Evolutionary conservation across 1,140 invertebrate genomes (phyloP), one percentile per base, ranked within the genome.

Genomic region (Archivesica marissinica): DNA sequence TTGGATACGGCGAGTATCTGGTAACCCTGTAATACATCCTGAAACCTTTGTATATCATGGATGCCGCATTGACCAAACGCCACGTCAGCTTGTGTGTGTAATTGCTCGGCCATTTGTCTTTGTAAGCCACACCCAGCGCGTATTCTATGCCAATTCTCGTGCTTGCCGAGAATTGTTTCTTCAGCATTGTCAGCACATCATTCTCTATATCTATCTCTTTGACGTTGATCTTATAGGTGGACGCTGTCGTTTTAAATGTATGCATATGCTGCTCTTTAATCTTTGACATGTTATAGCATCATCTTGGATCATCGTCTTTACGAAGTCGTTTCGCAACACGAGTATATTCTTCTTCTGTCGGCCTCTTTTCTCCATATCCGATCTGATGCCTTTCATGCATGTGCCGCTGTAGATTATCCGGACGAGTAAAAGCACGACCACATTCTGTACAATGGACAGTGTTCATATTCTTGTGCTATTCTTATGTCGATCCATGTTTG

Each of bases 381-480:
- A 30, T 30, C 25, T 70, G 66, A 35, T 70, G 66, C 38, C 47
- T 74, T 30, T 74, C 68, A 3, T 6, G 6, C 23, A 74, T 15
- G 33, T 74, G 68, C 11, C 68, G 33, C 47, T 74, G 33, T 15
- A 74, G 35, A 50, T 74, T 74, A 25, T 74, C 68, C 3, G 68
- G 13, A n/a, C 68, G 13, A 44, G 6, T 74, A 47, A 74, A 74
- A n/a, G 4, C 20, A n/a, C 38, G 38, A 15, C 68, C 38, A 50
- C 68, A 66, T 66, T 66, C 61, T 35, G 41, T 9, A 44, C 68
- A 74, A 50, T 74, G 68, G 17, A 47, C 38, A 50, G n/a, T 74
- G 33, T 44, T 20, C 7, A 44, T 25, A 17, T 39, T 44, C 13
- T 20, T 74, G 33, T 70, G 66, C 25, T 70, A 33, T 13, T 70